These are phyloP conservation scores for Sitophilus oryzae DNA, from an alignment of 1,140 invertebrate species.

Conservation along the genomic window DNA sequence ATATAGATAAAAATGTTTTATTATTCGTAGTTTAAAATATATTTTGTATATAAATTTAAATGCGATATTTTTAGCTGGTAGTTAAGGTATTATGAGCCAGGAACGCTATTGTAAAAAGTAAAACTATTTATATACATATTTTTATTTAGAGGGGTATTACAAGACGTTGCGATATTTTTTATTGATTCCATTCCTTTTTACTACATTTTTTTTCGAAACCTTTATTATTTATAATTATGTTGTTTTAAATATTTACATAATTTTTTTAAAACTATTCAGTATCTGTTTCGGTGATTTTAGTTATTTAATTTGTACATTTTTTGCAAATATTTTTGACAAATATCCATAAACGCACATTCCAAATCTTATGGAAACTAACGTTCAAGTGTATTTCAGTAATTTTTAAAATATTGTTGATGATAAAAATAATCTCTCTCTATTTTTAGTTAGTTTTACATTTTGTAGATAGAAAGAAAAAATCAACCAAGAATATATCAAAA, in stretches of 20 bases:
- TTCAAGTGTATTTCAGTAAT: constrained; percentile 15
- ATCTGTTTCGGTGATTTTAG: no score
- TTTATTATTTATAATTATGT: no score
- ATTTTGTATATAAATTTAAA: neutral
- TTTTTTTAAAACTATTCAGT: no score
- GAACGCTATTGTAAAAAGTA: neutral
- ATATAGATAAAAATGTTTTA: constrained; percentile 3
- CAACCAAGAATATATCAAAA: constrained; percentile 1
- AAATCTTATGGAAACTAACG: constrained; percentile 11
- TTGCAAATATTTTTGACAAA: constrained; percentile 3
- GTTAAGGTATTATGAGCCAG: neutral
- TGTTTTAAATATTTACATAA: no score
- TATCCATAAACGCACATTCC: constrained; percentile 24
- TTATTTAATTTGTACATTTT: neutral
- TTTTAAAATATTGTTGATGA: constrained; percentile 1
- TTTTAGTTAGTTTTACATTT: constrained; percentile 13
- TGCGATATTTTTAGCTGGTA: neutral
- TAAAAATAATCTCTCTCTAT: constrained; percentile 9
- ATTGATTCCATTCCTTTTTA: no score
- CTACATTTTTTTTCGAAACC: no score
- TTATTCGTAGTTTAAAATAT: neutral
- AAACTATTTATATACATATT: neutral
- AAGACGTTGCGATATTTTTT: no score
- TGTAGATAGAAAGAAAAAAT: constrained; percentile 15
- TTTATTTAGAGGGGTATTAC: neutral